Conservation (phyloP, 2,797 vertebrate genomes). For the Epinephelus malabaricus region DNA sequence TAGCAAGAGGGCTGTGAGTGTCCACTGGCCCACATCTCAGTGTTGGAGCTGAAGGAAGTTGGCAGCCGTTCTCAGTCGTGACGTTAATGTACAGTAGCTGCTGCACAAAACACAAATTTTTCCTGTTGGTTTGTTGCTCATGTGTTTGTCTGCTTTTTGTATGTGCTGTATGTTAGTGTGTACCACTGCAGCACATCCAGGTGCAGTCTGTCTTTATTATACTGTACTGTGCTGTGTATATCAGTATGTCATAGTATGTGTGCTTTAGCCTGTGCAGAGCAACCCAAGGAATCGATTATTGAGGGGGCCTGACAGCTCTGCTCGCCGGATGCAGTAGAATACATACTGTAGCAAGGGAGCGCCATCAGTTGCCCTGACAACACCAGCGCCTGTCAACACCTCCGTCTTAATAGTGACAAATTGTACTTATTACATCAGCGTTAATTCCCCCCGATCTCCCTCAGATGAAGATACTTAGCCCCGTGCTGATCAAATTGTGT, state of each 20-base stretch:
- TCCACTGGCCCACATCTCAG: conserved; percentile 38
- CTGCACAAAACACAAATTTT: conserved; percentile 27
- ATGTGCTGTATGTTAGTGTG: conserved; percentile 16
- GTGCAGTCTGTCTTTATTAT: conserved; percentile 58
- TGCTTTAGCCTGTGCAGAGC: conserved; percentile 62
- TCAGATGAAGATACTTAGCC: conserved; percentile 96
- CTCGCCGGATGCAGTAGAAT: conserved; percentile 70
- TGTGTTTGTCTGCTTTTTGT: conserved; percentile 4
- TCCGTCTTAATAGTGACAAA: conserved; percentile 94
- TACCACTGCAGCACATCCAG: conserved; percentile 42
- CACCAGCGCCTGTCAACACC: conserved; percentile 90
- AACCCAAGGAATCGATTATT: conserved; percentile 74
- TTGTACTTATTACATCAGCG: conserved; percentile 95
- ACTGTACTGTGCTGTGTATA: conserved; percentile 18
- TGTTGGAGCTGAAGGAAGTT: conserved; percentile 23
- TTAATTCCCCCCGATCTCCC: conserved; percentile 93
- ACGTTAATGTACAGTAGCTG: conserved; percentile 37
- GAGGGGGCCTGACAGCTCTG: conserved; percentile 74
- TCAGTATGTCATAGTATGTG: conserved; percentile 49
- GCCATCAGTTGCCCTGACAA: conserved; percentile 88
- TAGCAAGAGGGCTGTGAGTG: conserved; percentile 19
- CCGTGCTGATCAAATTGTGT: conserved; percentile 93
- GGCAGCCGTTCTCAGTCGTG: conserved; percentile 34
- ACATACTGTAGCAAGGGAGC: conserved; percentile 77
- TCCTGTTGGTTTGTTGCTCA: conserved; percentile 9